Percentiles rank a stretch among this genome's conserved stretches.
Evolutionary conservation across 2,113 vertebrate species (phyloP).

Genomic region (Columba janthina): DNA sequence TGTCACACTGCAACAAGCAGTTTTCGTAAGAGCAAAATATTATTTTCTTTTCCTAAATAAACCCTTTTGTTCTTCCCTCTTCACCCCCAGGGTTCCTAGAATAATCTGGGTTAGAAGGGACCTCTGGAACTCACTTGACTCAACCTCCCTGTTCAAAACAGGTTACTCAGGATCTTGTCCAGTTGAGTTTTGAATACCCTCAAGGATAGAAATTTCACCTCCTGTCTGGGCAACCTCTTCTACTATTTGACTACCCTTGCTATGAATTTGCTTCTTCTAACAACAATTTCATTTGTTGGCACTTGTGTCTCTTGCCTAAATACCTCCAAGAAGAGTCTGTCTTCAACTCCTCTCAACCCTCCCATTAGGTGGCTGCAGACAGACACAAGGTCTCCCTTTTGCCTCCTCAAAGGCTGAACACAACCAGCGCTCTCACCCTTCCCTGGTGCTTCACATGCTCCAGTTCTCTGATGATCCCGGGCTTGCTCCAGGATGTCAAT

Average conservation of each 20-base stretch:
- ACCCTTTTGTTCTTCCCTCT: not conserved
- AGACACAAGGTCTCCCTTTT: not conserved
- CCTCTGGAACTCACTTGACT: not conserved
- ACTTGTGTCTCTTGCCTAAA: not conserved
- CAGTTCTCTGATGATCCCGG: not conserved
- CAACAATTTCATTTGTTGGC: not conserved
- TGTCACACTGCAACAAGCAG: not conserved
- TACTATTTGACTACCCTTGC: not conserved
- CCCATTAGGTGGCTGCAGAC: not conserved
- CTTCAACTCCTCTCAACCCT: not conserved
- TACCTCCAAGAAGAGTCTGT: not conserved
- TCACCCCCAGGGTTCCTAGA: not conserved
- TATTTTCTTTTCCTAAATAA: not conserved
- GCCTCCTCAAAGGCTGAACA: not conserved
- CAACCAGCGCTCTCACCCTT: not conserved
- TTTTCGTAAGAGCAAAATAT: not conserved
- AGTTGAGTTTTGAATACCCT: not conserved
- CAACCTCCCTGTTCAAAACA: not conserved
- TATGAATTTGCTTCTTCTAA: not conserved
- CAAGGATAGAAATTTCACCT: not conserved
- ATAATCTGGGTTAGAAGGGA: not conserved
- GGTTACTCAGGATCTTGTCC: not conserved
- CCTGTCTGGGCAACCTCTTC: not conserved
- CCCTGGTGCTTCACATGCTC: not conserved
- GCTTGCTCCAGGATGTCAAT: not conserved